A percentile compares a stretch with the other conserved stretches of the same genome.
Conservation (phyloP, 2,113 vertebrate genomes). For the Eonycteris spelaea region DNA sequence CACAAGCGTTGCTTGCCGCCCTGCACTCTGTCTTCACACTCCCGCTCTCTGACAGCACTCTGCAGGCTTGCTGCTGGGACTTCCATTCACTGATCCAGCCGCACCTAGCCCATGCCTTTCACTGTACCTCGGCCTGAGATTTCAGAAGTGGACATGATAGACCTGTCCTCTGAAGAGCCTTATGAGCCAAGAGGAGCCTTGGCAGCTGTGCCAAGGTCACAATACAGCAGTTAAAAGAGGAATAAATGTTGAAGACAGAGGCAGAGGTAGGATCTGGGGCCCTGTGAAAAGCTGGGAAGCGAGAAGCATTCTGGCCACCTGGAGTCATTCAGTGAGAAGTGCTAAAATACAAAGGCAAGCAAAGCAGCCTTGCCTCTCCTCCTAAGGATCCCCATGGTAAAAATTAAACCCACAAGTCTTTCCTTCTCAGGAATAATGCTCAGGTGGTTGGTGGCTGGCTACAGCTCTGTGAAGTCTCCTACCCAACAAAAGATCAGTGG, state of each 20-base stretch:
- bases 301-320: not conserved
- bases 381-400: not conserved
- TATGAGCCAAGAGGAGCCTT: not conserved
- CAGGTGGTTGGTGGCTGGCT: not conserved
- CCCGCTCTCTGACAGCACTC: not conserved
- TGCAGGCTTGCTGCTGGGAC: not conserved
- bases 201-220: not conserved
- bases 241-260: not conserved
- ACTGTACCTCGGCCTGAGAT: not conserved
- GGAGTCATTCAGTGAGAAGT: not conserved
- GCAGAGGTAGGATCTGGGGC: not conserved
- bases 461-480: not conserved
- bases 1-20: not conserved
- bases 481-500: not conserved
- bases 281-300: not conserved
- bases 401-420: not conserved
- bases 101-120: not conserved
- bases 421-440: not conserved
- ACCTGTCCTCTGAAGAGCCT: not conserved
- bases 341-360: not conserved
- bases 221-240: not conserved
- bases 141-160: not conserved
- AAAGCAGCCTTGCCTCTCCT: not conserved
- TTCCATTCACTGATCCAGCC: not conserved
- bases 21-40: not conserved